A percentile compares a stretch with the other conserved stretches of the same genome.
These are phyloP conservation scores for Squalus acanthias DNA, from an alignment of 2,797 vertebrate species.

Conservation along the genomic window DNA sequence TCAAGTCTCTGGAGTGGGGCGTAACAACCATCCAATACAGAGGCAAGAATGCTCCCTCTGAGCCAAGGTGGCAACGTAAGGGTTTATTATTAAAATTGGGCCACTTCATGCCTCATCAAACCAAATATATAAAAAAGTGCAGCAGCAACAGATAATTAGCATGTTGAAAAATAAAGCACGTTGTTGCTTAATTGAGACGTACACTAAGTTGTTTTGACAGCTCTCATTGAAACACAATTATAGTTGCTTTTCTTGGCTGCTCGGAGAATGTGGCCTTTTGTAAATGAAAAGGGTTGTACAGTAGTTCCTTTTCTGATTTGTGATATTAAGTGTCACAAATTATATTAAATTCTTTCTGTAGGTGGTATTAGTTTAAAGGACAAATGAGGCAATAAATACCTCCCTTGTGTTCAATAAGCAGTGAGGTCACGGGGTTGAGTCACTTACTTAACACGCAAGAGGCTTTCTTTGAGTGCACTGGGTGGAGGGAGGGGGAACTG, in stretches of 20 bases:
- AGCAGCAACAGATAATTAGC: neutral
- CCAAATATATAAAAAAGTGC: neutral
- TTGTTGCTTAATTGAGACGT: neutral
- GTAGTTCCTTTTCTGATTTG: neutral
- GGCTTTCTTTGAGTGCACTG: neutral
- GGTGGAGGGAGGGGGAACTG: neutral
- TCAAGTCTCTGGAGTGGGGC: neutral
- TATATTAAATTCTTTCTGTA: neutral
- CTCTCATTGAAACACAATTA: neutral
- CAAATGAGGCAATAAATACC: neutral
- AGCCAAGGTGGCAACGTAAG: neutral
- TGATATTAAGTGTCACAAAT: neutral
- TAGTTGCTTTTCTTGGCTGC: neutral
- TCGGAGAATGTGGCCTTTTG: neutral
- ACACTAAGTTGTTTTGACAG: neutral
- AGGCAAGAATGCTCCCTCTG: neutral
- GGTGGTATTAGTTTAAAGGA: neutral
- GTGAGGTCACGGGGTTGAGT: neutral
- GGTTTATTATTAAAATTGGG: neutral
- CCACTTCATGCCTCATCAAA: neutral
- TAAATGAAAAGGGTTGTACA: neutral
- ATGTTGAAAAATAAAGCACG: neutral
- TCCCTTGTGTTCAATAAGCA: neutral
- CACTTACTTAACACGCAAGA: neutral
- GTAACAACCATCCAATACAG: neutral